phyloP scores from a whole-genome alignment of 2,797 vertebrate genomes.

The Iguana delicatissima region DNA sequence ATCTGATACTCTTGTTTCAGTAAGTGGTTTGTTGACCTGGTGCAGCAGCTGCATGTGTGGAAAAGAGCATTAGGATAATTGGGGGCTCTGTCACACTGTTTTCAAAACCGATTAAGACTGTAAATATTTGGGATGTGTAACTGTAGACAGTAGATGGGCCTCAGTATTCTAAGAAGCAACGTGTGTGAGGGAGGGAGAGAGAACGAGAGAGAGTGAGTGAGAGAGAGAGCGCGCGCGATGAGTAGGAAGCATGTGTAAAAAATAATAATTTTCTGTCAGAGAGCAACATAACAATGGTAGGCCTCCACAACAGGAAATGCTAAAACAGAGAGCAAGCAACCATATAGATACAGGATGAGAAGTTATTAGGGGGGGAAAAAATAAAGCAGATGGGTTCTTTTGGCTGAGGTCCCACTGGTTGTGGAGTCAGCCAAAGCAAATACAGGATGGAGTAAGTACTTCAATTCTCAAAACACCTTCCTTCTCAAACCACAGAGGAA shows the following conservation, averaged over 20 bases:
- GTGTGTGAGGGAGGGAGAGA: too few species aligned
- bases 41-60: background rate
- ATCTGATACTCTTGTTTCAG: background rate
- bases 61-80: conserved; percentile 5
- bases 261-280: background rate
- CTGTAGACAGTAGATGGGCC: background rate
- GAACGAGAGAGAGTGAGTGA: too few species aligned
- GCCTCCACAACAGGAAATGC: conserved; percentile 8
- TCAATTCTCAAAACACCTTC: background rate
- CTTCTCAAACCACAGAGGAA: background rate
- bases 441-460: background rate
- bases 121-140: background rate
- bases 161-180: background rate
- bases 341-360: background rate
- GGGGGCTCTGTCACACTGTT: background rate
- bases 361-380: background rate
- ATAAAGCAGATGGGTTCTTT: background rate
- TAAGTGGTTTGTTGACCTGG: background rate
- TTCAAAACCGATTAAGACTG: background rate
- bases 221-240: background rate
- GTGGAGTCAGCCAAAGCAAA: background rate
- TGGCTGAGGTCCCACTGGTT: background rate
- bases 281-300: background rate
- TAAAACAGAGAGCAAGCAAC: background rate
- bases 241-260: background rate